Evolutionary conservation across 2,888 invertebrate genomes (phyloP), one percentile per base, ranked within the genome.

Genomic region (Scaptomyza flava): DNA sequence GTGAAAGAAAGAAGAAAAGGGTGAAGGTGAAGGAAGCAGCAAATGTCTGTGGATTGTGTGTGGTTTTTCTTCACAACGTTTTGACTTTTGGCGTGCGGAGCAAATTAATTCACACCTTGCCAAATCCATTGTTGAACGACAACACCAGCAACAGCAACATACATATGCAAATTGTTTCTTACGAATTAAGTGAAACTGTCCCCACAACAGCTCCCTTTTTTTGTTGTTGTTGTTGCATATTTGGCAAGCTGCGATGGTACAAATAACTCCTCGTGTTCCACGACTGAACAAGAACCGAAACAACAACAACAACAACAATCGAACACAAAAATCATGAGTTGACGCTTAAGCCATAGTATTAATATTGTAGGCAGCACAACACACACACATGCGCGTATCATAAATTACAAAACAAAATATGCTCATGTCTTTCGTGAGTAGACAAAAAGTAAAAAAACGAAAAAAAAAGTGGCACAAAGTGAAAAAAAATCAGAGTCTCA

Each of bases 91-190:
- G 84, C 72, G 74, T 75, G 82, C 82, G 76, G 73, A 90, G 90
- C 90, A 90, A 90, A 90, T 90, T 90, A 89, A 89, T 90, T 90
- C 90, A 90, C 90, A 90, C 90, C 90, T 90, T 89, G 79, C 84
- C 41, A 41, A 84, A 85, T 77, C 85, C 82, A 87, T 86, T 87
- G 85, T 87, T 77, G 75, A 73, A 77, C 64, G 81, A 71, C 82
- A 77, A 68, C 71, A 57, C 23, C 36, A 38, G 34, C 38, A 57
- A 31, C 36, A 38, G 34, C 38, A 58, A 79, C 76, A 79, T 75
- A 77, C 77, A 82, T 89, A 89, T 89, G 89, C 89, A 89, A 89
- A 89, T 89, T 88, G 87, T 82, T 89, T 89, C 89, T 83, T 81
- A 72, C 81, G 89, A 89, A 89, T 75, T 65, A 79, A 72, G 70